Evolutionary conservation across 1,140 invertebrate species (phyloP).

Genomic region (Paralvinella palmiformis): DNA sequence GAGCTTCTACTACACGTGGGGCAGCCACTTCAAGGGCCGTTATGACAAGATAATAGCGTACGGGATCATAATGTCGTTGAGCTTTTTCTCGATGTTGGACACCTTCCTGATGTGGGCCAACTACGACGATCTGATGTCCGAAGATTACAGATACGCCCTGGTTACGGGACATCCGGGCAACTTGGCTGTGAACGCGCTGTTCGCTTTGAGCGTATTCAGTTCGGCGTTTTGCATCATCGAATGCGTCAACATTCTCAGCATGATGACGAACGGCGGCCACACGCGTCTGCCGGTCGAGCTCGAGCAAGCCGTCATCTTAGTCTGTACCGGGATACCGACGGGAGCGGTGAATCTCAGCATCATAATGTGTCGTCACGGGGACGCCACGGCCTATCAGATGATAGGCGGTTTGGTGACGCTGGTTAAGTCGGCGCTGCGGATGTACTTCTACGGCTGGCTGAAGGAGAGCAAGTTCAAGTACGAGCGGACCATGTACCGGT

Average conservation of each 20-base stretch:
- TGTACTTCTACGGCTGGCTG: not conserved
- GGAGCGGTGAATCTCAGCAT: constrained; percentile 1
- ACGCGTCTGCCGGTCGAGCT: constrained; percentile 9
- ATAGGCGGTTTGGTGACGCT: not conserved
- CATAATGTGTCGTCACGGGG: not conserved
- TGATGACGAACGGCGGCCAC: constrained; percentile 11
- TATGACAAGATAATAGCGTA: constrained; percentile 4
- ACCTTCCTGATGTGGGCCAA: not conserved
- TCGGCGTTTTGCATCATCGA: not conserved
- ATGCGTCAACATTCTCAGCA: not conserved
- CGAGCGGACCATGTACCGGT: not conserved
- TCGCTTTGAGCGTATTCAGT: not conserved
- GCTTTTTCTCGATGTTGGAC: not conserved
- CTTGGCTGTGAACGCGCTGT: not conserved
- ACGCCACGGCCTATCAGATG: not conserved
- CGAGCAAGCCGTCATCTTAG: not conserved
- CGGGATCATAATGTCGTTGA: not conserved
- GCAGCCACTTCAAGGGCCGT: not conserved
- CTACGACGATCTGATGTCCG: not conserved
- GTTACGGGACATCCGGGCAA: not conserved
- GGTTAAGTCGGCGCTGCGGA: not conserved
- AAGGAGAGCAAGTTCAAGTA: constrained; percentile 4
- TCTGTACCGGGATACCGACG: not conserved
- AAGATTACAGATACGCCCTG: not conserved
- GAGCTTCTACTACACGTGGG: too few relatives aligned